phyloP scores from a whole-genome alignment of 2,888 invertebrate species.

The Tolmerus cingulatus region DNA sequence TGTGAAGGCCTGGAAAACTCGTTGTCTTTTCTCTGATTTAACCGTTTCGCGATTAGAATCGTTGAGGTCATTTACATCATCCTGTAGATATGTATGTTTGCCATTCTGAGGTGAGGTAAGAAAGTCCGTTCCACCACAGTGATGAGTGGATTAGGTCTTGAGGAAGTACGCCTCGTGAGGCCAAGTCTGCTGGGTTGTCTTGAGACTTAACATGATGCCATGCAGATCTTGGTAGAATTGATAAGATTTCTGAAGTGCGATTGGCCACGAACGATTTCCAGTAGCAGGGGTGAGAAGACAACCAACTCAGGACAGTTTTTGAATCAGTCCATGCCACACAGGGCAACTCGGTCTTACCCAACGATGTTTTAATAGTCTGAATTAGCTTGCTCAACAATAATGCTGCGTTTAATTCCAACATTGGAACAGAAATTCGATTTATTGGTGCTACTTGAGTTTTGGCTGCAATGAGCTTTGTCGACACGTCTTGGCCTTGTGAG shows the following conservation, averaged over 20 bases:
- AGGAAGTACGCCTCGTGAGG: not conserved
- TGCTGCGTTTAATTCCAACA: not conserved
- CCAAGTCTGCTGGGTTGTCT: conserved; percentile 2
- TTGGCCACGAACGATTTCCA: conserved; percentile 3
- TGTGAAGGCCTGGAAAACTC: not conserved
- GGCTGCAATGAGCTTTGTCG: not conserved
- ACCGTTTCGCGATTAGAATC: too few relatives aligned
- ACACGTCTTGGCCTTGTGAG: not conserved
- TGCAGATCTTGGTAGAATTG: not conserved
- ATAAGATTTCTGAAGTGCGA: not conserved
- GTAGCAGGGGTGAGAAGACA: not conserved
- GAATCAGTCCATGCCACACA: conserved; percentile 25
- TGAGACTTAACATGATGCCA: not conserved
- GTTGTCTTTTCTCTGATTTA: not conserved
- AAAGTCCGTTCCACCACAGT: not conserved
- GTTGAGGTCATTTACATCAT: not conserved
- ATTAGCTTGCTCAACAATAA: not conserved
- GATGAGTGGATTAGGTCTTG: not conserved
- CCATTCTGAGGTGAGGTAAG: not conserved
- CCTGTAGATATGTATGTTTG: not conserved
- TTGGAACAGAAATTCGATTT: not conserved
- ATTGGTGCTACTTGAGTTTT: not conserved
- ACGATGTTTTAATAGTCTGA: not conserved
- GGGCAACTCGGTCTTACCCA: not conserved
- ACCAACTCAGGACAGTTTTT: not conserved